Base-by-base conservation (phyloP, 2,797 vertebrate genomes). In the Falco cherrug region DNA sequence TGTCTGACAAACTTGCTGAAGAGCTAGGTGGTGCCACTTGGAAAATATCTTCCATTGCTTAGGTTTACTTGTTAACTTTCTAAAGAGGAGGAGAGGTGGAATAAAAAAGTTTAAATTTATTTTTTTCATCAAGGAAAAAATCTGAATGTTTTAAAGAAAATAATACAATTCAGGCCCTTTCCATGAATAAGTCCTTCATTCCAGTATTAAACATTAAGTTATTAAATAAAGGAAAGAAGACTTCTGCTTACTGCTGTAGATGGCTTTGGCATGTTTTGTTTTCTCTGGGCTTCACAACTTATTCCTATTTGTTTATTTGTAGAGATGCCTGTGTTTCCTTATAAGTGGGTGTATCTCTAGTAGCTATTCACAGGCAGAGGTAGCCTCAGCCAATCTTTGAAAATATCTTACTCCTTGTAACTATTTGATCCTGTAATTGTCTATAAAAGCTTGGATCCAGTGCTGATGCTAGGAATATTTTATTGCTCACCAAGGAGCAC, bases 401-500 rank as follows among this genome's bases (percentile, higher is more conserved):
- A 95, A 81, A 57, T 14, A 51, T 54, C 74, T 77, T 88, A 11
- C 87, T 54, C 35, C 63, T 84, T 94, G 75, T 83, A 93, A 88
- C 16, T 47, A 5, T 92, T 93, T 94, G 71, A 68, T 75, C 60
- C 57, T 84, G 68, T 61, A 95, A 92, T 83, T 93, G 75, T 92
- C 64, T 85, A 28, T 59, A 78, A 91, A 90, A 89, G 10, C 50
- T 89, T 94, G 84, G 92, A 96, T 78, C 19, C 47, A n/a, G 39
- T 76, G 77, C 57, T 81, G 92, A 89, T 87, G 78, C n/a, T 87
- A 80, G 70, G 61, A 87, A 61, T 90, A 59, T 81, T 97, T 96
- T 96, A 94, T 86, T 95, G 79, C 89, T 94, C 91, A 85, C 76
- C 37, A 57, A 94, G 91, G 93, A 97, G 57, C 68, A 91, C 61